Evolutionary conservation across 2,113 vertebrate genomes (phyloP).

Genomic region (Recurvirostra avosetta): DNA sequence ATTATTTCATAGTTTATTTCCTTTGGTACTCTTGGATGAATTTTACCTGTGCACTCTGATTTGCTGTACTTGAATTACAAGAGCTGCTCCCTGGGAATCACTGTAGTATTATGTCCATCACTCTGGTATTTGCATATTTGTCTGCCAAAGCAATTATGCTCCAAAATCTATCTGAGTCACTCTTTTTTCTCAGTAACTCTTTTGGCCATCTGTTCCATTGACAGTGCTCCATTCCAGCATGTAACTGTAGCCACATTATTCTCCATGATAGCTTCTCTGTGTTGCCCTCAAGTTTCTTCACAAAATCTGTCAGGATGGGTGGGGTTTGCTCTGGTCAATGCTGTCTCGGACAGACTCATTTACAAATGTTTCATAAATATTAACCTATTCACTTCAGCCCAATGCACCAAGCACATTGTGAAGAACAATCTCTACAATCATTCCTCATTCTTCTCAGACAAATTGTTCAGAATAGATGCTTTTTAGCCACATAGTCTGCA

Average conservation of each 20-base stretch:
- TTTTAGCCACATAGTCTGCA: neutral
- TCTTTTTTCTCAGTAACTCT: neutral
- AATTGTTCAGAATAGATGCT: neutral
- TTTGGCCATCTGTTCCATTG: neutral
- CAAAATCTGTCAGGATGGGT: neutral
- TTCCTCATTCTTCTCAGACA: neutral
- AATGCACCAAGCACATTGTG: neutral
- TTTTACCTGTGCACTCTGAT: conserved; percentile 37
- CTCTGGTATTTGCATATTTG: neutral
- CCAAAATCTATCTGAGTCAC: neutral
- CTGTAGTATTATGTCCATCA: neutral
- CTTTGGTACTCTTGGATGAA: neutral
- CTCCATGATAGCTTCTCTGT: neutral
- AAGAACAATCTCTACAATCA: neutral
- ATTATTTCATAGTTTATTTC: neutral
- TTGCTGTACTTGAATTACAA: neutral
- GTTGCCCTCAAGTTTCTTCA: neutral
- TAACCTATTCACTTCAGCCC: neutral
- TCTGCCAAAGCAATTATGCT: neutral
- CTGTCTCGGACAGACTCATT: neutral
- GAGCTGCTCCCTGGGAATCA: neutral
- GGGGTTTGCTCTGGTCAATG: neutral
- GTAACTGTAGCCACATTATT: neutral
- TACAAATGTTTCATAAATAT: neutral
- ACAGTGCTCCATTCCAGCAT: neutral